Evolutionary conservation across 2,113 vertebrate genomes (phyloP), one percentile per base, ranked within the genome.

Genomic region (Mormyrus lacerda): DNA sequence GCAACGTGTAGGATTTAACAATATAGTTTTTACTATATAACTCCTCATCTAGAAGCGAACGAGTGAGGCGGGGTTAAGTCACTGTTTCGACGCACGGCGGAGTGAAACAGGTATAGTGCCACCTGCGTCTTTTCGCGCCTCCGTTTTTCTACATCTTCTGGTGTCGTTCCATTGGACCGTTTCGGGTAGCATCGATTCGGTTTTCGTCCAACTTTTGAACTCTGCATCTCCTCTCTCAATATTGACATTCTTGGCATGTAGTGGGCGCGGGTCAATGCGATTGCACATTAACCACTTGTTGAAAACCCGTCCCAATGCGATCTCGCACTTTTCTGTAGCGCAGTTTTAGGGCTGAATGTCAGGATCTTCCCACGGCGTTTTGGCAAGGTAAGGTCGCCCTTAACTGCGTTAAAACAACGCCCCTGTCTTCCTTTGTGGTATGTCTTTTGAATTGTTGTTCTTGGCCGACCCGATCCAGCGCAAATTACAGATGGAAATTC

Each of bases 251-350:
- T 90, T 86, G 88, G 48, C 85, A 90, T 89, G 90, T 90, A 91
- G 84, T 69, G 90, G 73, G 65, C 87, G 45, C 73, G 31, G 87
- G 91, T 93, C 93, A 92, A 91, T 90, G 87, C 48, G 88, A 90
- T 93, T 92, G 92, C 92, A 92, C 88, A 94, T 94, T 94, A 94
- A 94, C 92, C 86, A 90, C 84, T 82, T 76, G 86, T 90, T 44
- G 89, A 89, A 88, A 82, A 51, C 89, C 90, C 88, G 87, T 87
- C 76, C 88, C 89, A 53, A 89, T 90, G 90, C 39, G 44, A 84
- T 51, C 13, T 79, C 8, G 65, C 65, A 73, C 11, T 89, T 79
- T 48, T 35, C 85, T 51, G 39, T 83, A 21, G n/a, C 53, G 88
- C n/a, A 65, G 50, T 53, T 87, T 58, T 35, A 82, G 85, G 61